These are phyloP conservation scores for Casuarius casuarius DNA, from an alignment of 2,113 vertebrate species.

Conservation along the genomic window DNA sequence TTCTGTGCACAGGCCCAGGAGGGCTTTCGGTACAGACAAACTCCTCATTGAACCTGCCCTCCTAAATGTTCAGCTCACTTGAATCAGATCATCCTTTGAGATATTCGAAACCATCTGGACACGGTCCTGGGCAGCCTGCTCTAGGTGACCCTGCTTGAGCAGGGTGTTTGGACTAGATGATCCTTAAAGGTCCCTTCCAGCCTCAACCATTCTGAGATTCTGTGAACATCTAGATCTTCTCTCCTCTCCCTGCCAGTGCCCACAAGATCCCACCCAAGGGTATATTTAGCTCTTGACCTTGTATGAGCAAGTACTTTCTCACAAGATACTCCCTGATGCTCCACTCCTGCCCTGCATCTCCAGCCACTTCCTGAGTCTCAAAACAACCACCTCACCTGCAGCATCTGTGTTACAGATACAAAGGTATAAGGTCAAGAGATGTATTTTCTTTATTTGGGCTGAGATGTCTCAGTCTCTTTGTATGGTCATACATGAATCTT, in stretches of 20 bases:
- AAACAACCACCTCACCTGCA: not conserved
- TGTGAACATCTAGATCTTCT: not conserved
- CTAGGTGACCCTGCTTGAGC: too few relatives aligned
- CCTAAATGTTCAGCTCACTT: not conserved
- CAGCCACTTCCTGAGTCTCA: not conserved
- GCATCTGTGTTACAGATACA: not conserved
- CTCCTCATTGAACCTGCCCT: too few relatives aligned
- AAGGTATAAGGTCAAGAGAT: not conserved
- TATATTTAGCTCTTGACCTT: not conserved
- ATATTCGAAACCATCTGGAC: too few relatives aligned
- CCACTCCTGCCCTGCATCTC: not conserved
- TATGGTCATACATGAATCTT: not conserved
- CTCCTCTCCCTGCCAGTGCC: not conserved
- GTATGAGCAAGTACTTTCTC: not conserved
- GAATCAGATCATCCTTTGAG: not conserved
- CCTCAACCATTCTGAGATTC: too few relatives aligned
- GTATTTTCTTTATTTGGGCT: conserved; percentile 25
- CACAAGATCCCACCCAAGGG: not conserved
- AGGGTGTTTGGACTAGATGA: too few relatives aligned
- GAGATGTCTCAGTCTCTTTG: not conserved
- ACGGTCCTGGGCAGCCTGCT: too few relatives aligned
- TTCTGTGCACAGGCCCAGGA: not conserved
- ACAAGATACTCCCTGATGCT: not conserved
- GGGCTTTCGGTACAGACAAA: not conserved
- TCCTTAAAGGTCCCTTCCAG: too few relatives aligned